Percentiles rank a stretch among this genome's conserved stretches.
Conservation (phyloP, 2,888 invertebrate genomes). For the Melinaea menophilus region DNA sequence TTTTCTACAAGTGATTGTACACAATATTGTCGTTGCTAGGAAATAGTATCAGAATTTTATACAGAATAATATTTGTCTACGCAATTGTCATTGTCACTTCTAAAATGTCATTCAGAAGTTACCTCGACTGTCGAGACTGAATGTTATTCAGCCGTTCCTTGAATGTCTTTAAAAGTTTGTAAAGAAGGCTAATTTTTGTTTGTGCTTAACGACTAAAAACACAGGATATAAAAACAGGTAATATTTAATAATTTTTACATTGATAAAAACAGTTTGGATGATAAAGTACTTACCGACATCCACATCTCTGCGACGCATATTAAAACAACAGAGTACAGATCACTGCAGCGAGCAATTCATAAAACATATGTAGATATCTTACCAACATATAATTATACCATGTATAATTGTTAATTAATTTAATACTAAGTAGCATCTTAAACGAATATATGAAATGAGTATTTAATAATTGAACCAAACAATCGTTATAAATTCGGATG, state of each 20-base stretch:
- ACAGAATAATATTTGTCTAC: no score
- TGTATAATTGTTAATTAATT: background rate
- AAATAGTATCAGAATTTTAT: no score
- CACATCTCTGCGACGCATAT: constrained; percentile 3
- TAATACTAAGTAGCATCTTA: no score
- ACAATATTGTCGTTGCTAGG: no score
- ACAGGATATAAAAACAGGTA: constrained; percentile 4
- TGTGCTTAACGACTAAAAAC: background rate
- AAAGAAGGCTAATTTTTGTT: background rate
- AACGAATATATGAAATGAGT: no score
- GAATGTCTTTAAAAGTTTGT: background rate
- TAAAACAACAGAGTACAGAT: background rate
- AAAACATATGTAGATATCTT: background rate
- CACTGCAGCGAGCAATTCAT: background rate
- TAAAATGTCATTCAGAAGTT: no score
- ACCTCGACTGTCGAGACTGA: background rate
- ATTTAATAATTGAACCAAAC: no score
- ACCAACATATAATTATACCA: background rate
- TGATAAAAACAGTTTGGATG: background rate
- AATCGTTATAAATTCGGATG: no score
- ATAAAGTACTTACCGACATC: background rate
- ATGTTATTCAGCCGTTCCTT: background rate
- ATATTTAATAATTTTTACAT: background rate
- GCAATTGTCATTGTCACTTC: no score
- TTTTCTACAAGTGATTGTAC: no score